Evolutionary conservation across 2,888 invertebrate species (phyloP).

Genomic region (Peribatodes rhomboidaria): DNA sequence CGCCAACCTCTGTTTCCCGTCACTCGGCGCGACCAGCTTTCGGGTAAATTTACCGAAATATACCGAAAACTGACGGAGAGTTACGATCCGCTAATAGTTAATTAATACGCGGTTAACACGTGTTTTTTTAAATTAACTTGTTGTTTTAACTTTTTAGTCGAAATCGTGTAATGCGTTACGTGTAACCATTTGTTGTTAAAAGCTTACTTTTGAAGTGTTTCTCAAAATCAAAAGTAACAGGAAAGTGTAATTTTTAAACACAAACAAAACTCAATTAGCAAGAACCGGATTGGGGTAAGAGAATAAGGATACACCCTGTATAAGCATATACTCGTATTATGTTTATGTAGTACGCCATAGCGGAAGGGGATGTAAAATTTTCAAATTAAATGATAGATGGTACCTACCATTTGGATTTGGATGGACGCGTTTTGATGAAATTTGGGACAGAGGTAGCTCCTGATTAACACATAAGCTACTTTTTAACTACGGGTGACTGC

Average conservation of each 20-base stretch:
- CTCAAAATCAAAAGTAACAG: neutral
- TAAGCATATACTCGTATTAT: too few species aligned
- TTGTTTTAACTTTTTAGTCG: slow-evolving; percentile 44
- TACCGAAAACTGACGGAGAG: slow-evolving; percentile 57
- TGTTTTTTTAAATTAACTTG: slow-evolving; percentile 48
- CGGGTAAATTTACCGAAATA: slow-evolving; percentile 48
- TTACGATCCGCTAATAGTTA: slow-evolving; percentile 67
- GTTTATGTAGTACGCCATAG: too few species aligned
- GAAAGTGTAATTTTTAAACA: slow-evolving; percentile 1
- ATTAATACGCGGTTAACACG: slow-evolving; percentile 61
- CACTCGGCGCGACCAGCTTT: slow-evolving; percentile 51
- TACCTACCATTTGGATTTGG: too few species aligned
- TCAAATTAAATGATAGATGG: too few species aligned
- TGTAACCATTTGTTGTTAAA: neutral
- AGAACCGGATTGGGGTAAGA: neutral
- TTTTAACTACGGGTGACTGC: too few species aligned
- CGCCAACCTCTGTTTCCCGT: slow-evolving; percentile 63
- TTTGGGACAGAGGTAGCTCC: too few species aligned
- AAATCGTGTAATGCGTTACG: slow-evolving; percentile 18
- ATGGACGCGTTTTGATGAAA: too few species aligned
- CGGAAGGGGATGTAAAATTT: too few species aligned
- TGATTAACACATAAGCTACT: too few species aligned
- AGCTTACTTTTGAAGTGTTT: slow-evolving; percentile 9
- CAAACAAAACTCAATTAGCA: slow-evolving; percentile 5
- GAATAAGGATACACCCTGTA: neutral